These are phyloP conservation scores for Pachycephus smyrnensis DNA, from an alignment of 2,888 invertebrate genomes.

Conservation along the genomic window DNA sequence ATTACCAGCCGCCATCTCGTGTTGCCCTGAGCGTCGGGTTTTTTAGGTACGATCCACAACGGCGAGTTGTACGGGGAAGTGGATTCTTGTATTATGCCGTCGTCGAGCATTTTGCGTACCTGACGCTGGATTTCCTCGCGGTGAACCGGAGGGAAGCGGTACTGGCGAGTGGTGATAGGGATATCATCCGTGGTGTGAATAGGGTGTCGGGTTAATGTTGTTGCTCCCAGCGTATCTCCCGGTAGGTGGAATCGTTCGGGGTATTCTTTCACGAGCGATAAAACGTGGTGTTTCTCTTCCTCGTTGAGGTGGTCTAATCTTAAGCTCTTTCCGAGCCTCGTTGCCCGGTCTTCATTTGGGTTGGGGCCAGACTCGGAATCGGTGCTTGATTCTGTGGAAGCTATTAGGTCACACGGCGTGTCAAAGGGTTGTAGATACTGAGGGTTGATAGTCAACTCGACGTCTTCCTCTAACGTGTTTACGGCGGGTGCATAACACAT, in stretches of 20 bases:
- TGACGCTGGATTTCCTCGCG: conserved; percentile 3
- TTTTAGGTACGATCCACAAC: too few species aligned
- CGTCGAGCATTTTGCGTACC: not conserved
- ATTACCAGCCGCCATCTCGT: conserved; percentile 1
- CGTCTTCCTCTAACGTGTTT: too few species aligned
- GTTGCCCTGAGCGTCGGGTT: not conserved
- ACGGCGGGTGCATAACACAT: too few species aligned
- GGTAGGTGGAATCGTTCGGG: not conserved
- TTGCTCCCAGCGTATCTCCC: not conserved
- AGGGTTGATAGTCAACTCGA: too few species aligned
- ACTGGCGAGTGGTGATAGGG: conserved; percentile 13
- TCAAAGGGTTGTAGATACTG: too few species aligned
- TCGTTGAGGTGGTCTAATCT: not conserved
- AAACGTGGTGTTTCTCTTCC: not conserved
- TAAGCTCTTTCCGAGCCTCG: too few species aligned
- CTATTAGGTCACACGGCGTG: too few species aligned
- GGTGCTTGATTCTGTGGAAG: too few species aligned
- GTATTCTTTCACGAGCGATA: too few species aligned
- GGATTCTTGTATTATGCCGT: not conserved
- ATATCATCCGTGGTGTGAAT: conserved; percentile 13
- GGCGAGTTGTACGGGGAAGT: too few species aligned
- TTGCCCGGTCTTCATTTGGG: too few species aligned
- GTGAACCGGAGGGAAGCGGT: conserved; percentile 5
- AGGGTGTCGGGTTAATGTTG: not conserved
- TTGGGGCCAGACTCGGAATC: too few species aligned